Evolutionary conservation across 1,140 invertebrate genomes (phyloP).

Genomic region (Drosophila varians): DNA sequence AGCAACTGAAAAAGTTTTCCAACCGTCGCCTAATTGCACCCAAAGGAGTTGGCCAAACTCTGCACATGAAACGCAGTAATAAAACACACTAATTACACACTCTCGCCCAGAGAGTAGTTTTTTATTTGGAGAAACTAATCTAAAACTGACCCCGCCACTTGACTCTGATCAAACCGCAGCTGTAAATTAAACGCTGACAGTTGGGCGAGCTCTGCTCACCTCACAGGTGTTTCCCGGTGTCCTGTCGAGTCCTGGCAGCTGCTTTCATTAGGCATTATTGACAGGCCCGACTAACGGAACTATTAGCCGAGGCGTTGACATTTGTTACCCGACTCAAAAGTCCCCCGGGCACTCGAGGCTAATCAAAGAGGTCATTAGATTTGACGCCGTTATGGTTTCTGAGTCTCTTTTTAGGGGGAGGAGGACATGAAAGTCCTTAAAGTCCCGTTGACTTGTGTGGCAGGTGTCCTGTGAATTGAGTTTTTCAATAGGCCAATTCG

Average conservation of each 20-base stretch:
- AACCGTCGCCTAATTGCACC: constrained; percentile 68
- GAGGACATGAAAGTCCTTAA: constrained; percentile 19
- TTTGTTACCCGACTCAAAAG: constrained; percentile 54
- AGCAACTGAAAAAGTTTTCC: constrained; percentile 67
- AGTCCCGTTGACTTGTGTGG: constrained; percentile 46
- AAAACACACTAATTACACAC: constrained; percentile 73
- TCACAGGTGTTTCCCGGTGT: constrained; percentile 29
- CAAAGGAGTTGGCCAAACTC: constrained; percentile 57
- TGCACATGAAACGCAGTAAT: constrained; percentile 49
- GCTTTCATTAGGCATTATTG: constrained; percentile 76
- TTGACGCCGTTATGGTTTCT: constrained; percentile 41
- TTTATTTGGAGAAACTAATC: constrained; percentile 67
- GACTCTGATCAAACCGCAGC: constrained; percentile 59
- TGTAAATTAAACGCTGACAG: constrained; percentile 78
- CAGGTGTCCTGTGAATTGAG: constrained; percentile 8
- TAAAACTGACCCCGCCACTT: constrained; percentile 72
- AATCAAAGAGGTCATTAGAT: constrained; percentile 78
- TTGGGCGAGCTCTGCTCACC: constrained; percentile 56
- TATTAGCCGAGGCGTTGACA: constrained; percentile 75
- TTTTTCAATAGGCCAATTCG: constrained; percentile 62
- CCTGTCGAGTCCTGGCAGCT: constrained; percentile 55
- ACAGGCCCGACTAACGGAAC: constrained; percentile 68
- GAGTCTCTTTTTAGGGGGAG: background rate
- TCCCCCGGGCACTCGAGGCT: constrained; percentile 47
- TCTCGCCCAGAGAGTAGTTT: constrained; percentile 30